Base-by-base conservation (phyloP, 2,113 vertebrate genomes). In the Synchiropus splendidus region DNA sequence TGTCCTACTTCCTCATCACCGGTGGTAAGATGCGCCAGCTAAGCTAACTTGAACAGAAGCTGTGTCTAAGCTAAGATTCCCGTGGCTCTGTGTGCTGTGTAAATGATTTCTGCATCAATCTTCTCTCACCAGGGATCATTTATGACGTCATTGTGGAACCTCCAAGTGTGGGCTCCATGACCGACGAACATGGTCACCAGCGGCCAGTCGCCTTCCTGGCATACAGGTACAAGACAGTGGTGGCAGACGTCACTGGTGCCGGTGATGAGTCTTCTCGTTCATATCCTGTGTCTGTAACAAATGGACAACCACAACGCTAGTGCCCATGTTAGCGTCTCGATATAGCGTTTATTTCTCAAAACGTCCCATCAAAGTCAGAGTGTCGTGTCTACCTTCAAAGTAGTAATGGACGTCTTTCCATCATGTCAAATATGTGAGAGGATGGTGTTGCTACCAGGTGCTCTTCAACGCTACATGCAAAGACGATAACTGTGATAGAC, bases 121-220 rank as follows among this genome's bases (percentile, higher is more conserved):
- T 47, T 15, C 3, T 11, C 21, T 5, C 5, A 31, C 18, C 39
- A 99, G 95, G 94, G 12, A 99, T 99, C 31, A 99, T 99, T 72
- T 99, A 99, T 6, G 95, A 99, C 31, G 95, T 99, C 16, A 99
- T 99, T 13, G 95, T 99, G n/a, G 95, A 99, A 12, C 95, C 95
- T 12, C 95, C 95, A 1, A 98, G 95, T 55, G 94, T 99, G 30
- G 95, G 95, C 8, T 99, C 95, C 3, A 96, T 97, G 93, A 98
- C 94, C 2, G 94, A 99, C 45, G 94, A 98, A 2, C 92, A 99
- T 1, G 95, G 95, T 10, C 95, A 99, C 54, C 95, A 99, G 83
- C 83, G 92, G 42, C 94, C 95, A 2, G 94, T 99, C 14, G 95
- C 95, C 13, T 99, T 99, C 58, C 59, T 98, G 82, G 95, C 95